Evolutionary conservation across 1,140 invertebrate genomes (phyloP), one percentile per base, ranked within the genome.

Genomic region (Trichogramma pretiosum): DNA sequence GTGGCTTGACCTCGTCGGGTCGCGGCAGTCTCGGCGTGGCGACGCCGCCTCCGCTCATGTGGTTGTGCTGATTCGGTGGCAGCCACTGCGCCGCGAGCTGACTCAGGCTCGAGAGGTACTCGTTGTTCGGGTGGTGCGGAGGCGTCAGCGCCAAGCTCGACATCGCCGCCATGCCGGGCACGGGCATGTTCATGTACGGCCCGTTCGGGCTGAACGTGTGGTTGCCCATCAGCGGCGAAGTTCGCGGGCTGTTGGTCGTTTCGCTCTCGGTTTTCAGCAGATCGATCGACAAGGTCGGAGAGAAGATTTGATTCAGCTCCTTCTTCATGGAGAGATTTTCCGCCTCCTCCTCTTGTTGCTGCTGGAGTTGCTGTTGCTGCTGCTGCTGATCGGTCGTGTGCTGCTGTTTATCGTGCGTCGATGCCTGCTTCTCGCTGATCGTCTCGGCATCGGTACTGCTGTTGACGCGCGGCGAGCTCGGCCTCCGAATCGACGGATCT

Each of bases 61-160:
- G 66, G 37, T 54, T 58, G 22, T 58, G 59, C 8, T 60, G 59
- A 38, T 61, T 56, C 37, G 48, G 62, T 22, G 69, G 70, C 14
- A 68, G 48, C 69, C 68, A 72, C 21, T 70, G 70, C 1, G 65
- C 59, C 7, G 65, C 62, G 3, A 72, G 40, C 42, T 72, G 69
- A 5, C 65, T 61, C 39, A 72, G 50, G 33, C 65, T 70, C 35
- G 66, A 61, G 53, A 72, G 64, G 62, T 72, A 72, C 64, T 72
- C 69, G 50, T 61, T 66, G 43, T 64, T 59, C 38, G 37, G 38
- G 65, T 85, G 73, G 54, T 76, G 83, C 23, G 85, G 84, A 55
- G 85, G 84, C 34, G 84, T 85, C 51, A 88, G 70, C 18, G 84
- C 79, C 49, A 89, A 66, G 5, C 84, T 81, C 24, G 85, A 80